These are phyloP conservation scores for Tribolium madens DNA, from an alignment of 1,140 invertebrate genomes.

Conservation along the genomic window DNA sequence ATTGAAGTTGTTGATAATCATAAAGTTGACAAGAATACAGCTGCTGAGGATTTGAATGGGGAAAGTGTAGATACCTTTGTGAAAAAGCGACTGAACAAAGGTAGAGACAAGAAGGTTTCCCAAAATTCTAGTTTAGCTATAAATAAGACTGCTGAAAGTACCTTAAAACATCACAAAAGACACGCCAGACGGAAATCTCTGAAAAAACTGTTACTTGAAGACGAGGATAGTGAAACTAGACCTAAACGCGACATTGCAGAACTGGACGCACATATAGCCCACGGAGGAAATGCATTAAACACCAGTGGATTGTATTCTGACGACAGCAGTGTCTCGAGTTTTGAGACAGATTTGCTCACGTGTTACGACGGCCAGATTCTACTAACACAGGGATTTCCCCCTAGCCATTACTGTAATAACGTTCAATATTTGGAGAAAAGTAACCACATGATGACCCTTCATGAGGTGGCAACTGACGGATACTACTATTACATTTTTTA, in stretches of 20 bases:
- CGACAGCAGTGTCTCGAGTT: conserved; percentile 79
- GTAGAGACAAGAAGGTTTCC: conserved; percentile 42
- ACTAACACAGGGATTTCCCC: conserved; percentile 76
- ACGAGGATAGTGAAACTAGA: conserved; percentile 46
- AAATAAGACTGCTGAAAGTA: conserved; percentile 34
- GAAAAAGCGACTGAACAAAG: conserved; percentile 51
- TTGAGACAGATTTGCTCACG: conserved; percentile 78
- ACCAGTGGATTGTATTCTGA: conserved; percentile 66
- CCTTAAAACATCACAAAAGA: conserved; percentile 45
- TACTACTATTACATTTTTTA: conserved; percentile 92
- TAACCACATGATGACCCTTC: conserved; percentile 74
- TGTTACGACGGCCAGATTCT: conserved; percentile 82
- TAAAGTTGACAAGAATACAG: conserved; percentile 46
- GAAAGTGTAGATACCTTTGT: conserved; percentile 52
- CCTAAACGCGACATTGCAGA: conserved; percentile 68
- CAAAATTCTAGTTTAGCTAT: conserved; percentile 10
- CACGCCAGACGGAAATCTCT: conserved; percentile 18
- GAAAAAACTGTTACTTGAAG: conserved; percentile 9
- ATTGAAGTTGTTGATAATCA: conserved; percentile 66
- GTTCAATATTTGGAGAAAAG: conserved; percentile 75
- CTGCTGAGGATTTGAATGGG: conserved; percentile 53
- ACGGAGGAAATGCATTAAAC: conserved; percentile 79
- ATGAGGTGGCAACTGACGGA: conserved; percentile 78
- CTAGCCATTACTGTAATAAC: conserved; percentile 74
- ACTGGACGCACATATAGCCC: conserved; percentile 78